phyloP scores from a whole-genome alignment of 2,113 vertebrate species.

The Chaenocephalus aceratus region DNA sequence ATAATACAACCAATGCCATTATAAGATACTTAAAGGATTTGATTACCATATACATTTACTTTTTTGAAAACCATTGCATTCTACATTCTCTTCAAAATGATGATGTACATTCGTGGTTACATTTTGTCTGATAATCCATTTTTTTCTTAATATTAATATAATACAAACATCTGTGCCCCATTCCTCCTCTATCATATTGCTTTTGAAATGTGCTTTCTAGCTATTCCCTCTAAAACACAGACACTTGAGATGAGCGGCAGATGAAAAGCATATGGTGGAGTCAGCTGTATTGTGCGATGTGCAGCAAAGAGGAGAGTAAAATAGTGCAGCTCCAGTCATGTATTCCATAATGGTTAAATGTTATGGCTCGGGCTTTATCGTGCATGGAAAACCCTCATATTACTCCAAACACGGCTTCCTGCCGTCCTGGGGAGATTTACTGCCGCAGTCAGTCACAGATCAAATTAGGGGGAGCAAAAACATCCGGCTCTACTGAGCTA shows the following conservation, averaged over 20 bases:
- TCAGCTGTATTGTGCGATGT: conserved; percentile 2
- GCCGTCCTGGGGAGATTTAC: conserved; percentile 50
- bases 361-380: conserved; percentile 61
- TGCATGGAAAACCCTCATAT: conserved; percentile 42
- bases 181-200: not conserved
- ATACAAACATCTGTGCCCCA: not conserved
- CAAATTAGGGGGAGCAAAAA: conserved; percentile 92
- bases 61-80: not conserved
- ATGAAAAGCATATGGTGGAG: conserved; percentile 6
- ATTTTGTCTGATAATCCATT: not conserved
- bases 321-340: conserved; percentile 27
- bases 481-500: conserved; percentile 92
- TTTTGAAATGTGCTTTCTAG: not conserved
- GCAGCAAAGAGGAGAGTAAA: conserved; percentile 27
- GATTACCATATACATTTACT: too few relatives aligned
- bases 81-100: not conserved
- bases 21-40: too few relatives aligned
- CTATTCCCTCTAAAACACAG: not conserved
- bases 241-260: not conserved
- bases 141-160: not conserved
- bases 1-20: too few relatives aligned
- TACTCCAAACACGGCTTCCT: conserved; percentile 42
- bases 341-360: conserved; percentile 57
- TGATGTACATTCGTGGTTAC: not conserved
- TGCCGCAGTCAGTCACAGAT: conserved; percentile 83